A percentile compares a stretch with the other conserved stretches of the same genome.
These are phyloP conservation scores for Cylas formicarius DNA, from an alignment of 1,140 invertebrate species.

Conservation along the genomic window DNA sequence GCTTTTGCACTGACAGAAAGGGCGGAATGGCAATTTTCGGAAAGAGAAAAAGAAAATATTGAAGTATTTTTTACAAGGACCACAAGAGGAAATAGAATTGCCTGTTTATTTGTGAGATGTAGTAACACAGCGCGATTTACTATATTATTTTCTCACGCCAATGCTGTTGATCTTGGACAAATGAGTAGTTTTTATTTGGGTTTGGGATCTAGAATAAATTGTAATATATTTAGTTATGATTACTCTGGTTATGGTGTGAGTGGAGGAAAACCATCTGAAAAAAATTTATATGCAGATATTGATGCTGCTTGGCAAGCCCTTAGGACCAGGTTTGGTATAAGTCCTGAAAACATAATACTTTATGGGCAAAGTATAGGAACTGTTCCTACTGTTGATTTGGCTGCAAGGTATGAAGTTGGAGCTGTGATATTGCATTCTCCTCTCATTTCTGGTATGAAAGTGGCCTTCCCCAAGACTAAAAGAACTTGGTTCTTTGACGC, in stretches of 20 bases:
- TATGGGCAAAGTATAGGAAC: constrained; percentile 98
- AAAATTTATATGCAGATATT: constrained; percentile 98
- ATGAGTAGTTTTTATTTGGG: constrained; percentile 99
- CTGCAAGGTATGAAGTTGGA: constrained; percentile 92
- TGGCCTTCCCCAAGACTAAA: constrained; percentile 97
- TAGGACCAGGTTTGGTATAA: constrained; percentile 84
- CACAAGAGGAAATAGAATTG: constrained; percentile 86
- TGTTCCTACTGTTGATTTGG: constrained; percentile 93
- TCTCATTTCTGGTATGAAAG: constrained; percentile 94
- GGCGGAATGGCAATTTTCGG: constrained; percentile 97
- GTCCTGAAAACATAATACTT: constrained; percentile 95
- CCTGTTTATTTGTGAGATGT: constrained; percentile 93
- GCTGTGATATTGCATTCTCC: constrained; percentile 98
- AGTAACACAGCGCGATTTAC: constrained; percentile 90
- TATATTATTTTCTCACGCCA: constrained; percentile 96
- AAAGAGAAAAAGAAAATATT: constrained; percentile 91
- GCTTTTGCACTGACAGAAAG: constrained; percentile 81
- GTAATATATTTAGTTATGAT: constrained; percentile 99
- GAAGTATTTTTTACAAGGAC: constrained; percentile 91
- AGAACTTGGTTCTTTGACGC: constrained; percentile 99
- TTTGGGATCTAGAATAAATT: constrained; percentile 94
- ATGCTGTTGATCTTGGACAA: constrained; percentile 93
- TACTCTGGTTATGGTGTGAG: constrained; percentile 95
- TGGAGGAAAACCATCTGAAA: constrained; percentile 94
- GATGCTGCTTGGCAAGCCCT: constrained; percentile 96